phyloP scores from a whole-genome alignment of 2,888 invertebrate species.

The Vanessa cardui region DNA sequence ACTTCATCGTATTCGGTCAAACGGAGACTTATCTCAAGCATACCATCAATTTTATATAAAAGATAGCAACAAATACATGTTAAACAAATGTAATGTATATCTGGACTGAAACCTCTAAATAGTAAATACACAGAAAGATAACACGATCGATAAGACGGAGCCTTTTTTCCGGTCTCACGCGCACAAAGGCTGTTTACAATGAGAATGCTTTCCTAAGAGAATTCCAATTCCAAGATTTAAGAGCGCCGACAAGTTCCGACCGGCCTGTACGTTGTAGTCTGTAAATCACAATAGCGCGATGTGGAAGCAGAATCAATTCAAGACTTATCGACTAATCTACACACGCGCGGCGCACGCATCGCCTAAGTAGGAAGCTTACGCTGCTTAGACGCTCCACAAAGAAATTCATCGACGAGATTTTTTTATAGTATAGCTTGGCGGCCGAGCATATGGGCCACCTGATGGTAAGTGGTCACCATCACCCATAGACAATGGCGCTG shows the following conservation, averaged over 20 bases:
- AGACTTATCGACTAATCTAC: slow-evolving; percentile 25
- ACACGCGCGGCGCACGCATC: slow-evolving; percentile 13
- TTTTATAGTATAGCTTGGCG: too few species aligned
- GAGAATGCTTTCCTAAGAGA: slow-evolving; percentile 29
- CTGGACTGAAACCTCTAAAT: neutral
- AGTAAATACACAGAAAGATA: neutral
- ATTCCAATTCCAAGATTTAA: slow-evolving; percentile 36
- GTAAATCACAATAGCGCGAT: slow-evolving; percentile 28
- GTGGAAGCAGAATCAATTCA: slow-evolving; percentile 28
- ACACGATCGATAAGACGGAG: slow-evolving; percentile 12
- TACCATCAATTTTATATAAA: neutral
- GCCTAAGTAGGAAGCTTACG: slow-evolving; percentile 7
- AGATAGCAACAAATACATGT: neutral
- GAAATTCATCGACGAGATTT: neutral
- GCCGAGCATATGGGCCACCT: too few species aligned
- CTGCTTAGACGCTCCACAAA: neutral
- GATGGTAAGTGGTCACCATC: too few species aligned
- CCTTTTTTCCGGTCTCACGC: slow-evolving; percentile 25
- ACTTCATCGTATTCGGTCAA: too few species aligned
- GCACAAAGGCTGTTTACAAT: slow-evolving; percentile 28
- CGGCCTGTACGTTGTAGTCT: slow-evolving; percentile 30
- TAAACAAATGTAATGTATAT: neutral
- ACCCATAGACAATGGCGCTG: too few species aligned
- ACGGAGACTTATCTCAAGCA: too few species aligned
- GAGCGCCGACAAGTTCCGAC: slow-evolving; percentile 26